Base-by-base conservation (phyloP, 1,140 invertebrate species). In the Drosophila athabasca region DNA sequence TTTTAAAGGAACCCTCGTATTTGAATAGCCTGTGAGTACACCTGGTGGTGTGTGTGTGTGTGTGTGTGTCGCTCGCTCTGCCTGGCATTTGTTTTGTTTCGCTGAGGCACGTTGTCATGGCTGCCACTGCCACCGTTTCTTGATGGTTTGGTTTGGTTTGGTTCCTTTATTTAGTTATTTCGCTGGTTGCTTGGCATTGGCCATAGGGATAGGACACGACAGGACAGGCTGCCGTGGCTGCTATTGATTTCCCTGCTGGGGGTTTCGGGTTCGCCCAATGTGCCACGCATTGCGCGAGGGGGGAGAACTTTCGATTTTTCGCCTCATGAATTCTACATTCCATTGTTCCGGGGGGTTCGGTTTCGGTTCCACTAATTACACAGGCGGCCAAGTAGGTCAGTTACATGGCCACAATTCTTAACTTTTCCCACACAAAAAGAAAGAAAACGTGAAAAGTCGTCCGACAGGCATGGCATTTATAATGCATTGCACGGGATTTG, bases 151-250 rank as follows among this genome's bases (percentile, higher is more conserved):
- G 2, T 9, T 35, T n/a, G n/a, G n/a, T n/a, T 39, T 13, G 51
- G 46, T 55, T 68, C 58, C 62, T 79, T 60, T 73, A 58, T 50
- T 59, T 67, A 61, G 59, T 76, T 76, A 59, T 67, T 53, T 77
- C 53, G 75, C 78, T 87, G 78, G 82, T 87, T 87, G 82, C 79
- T 88, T 87, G 82, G 82, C 82, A 85, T 87, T 87, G 82, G 68
- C 81, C 82, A 39, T 5, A 59, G 62, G 51, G 50, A 65, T 58
- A 62, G 9, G 8, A 35, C 31, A 6, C 17, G 77, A 35, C 2
- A 55, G 62, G 51, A 65, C 62, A 61, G 35, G 3, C 11, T 2
- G 8, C 31, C 51, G 68, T 58, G 54, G 76, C 50, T 50, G 31
- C 46, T 74, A 85, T 85, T 80, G 82, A 85, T 85, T 85, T 81